Evolutionary conservation across 2,888 invertebrate genomes (phyloP).

Genomic region (Acleris laterana): DNA sequence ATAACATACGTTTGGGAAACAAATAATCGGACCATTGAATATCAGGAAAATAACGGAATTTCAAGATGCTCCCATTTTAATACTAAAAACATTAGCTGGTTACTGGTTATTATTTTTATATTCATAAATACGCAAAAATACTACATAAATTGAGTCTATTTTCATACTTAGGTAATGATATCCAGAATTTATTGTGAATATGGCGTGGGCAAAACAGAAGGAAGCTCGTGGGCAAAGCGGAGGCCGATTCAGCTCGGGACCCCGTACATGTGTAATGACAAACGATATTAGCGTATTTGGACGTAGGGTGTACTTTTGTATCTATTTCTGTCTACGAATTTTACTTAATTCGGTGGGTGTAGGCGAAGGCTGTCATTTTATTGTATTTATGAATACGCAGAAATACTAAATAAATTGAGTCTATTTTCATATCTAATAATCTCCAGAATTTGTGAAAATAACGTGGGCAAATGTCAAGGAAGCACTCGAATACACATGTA

Average conservation of each 20-base stretch:
- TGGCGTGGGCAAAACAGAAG: not conserved
- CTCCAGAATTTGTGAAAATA: slow-evolving; percentile 12
- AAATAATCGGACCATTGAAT: too few species aligned
- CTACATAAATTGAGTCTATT: not conserved
- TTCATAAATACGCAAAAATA: not conserved
- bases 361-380: slow-evolving; percentile 40
- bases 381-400: not conserved
- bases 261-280: not conserved
- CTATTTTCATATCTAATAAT: not conserved
- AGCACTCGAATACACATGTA: not conserved
- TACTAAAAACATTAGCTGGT: too few species aligned
- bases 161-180: not conserved
- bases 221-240: slow-evolving; percentile 8
- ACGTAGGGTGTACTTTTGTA: not conserved
- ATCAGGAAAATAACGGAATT: too few species aligned
- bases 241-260: not conserved
- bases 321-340: slow-evolving; percentile 8
- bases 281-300: not conserved
- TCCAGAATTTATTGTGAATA: slow-evolving; percentile 10
- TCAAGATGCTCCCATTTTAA: too few species aligned
- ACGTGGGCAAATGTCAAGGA: not conserved
- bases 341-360: slow-evolving; percentile 6
- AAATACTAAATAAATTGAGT: not conserved
- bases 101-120: not conserved
- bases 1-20: too few species aligned